phyloP scores from a whole-genome alignment of 2,113 vertebrate species.

The Microcebus murinus region DNA sequence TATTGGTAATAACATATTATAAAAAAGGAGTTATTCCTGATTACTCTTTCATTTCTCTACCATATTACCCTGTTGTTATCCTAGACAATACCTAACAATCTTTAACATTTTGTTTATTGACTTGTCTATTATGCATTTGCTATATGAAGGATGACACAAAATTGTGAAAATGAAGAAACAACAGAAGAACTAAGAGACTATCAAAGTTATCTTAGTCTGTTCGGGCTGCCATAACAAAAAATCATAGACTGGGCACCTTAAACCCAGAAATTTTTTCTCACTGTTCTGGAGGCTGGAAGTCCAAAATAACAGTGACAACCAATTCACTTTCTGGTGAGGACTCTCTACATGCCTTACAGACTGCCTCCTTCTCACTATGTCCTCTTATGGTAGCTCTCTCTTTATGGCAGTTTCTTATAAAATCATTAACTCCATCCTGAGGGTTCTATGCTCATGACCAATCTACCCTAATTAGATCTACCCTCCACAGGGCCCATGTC shows the following conservation, averaged over 20 bases:
- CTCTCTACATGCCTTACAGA: not conserved
- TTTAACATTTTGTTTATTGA: not conserved
- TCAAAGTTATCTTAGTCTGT: not conserved
- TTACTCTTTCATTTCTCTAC: not conserved
- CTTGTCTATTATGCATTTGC: not conserved
- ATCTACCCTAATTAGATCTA: not conserved
- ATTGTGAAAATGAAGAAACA: not conserved
- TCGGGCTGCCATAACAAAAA: not conserved
- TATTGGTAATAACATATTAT: not conserved
- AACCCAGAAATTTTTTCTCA: not conserved
- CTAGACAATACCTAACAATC: not conserved
- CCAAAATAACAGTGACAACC: not conserved
- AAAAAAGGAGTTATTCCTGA: not conserved
- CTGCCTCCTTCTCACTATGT: not conserved
- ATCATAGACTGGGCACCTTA: not conserved
- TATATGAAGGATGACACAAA: not conserved
- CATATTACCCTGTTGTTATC: not conserved
- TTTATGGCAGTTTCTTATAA: not conserved
- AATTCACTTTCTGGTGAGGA: not conserved
- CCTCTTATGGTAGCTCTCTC: not conserved
- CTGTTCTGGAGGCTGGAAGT: not conserved
- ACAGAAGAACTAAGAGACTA: not conserved
- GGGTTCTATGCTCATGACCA: not conserved
- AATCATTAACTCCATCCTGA: not conserved
- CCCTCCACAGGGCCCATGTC: not conserved